Percentiles rank a stretch among this genome's conserved stretches.
Conservation (phyloP, 2,797 vertebrate genomes). For the Gobionotothen gibberifrons region DNA sequence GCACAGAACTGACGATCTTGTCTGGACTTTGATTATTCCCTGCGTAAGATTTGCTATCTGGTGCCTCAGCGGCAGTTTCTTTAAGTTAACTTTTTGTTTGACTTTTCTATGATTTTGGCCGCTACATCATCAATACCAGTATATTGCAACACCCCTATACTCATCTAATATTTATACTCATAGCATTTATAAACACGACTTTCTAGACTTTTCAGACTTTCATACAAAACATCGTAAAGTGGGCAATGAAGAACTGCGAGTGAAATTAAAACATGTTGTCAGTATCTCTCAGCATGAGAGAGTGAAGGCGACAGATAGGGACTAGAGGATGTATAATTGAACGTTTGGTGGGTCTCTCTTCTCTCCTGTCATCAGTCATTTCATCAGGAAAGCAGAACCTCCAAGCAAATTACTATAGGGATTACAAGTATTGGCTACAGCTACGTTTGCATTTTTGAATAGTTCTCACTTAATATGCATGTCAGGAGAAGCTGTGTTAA, state of each 20-base stretch:
- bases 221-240: background rate
- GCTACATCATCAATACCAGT: no score
- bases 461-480: background rate
- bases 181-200: background rate
- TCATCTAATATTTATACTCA: background rate
- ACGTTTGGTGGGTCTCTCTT: constrained; percentile 43
- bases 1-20: no score
- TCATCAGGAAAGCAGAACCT: constrained; percentile 33
- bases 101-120: no score
- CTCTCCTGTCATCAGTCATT: constrained; percentile 49
- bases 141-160: no score
- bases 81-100: no score
- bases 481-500: background rate
- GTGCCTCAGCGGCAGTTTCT: no score
- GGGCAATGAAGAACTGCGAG: background rate
- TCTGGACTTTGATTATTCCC: no score
- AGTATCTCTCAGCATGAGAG: constrained; percentile 13
- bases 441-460: constrained; percentile 5
- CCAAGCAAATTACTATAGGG: constrained; percentile 22
- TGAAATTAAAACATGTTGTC: constrained; percentile 44
- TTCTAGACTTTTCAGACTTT: constrained; percentile 4
- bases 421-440: constrained; percentile 7
- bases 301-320: constrained; percentile 37
- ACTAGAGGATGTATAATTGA: constrained; percentile 54
- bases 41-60: no score